A percentile compares a stretch with the other conserved stretches of the same genome.
phyloP scores from a whole-genome alignment of 2,113 vertebrate species.

The Pimephales promelas region DNA sequence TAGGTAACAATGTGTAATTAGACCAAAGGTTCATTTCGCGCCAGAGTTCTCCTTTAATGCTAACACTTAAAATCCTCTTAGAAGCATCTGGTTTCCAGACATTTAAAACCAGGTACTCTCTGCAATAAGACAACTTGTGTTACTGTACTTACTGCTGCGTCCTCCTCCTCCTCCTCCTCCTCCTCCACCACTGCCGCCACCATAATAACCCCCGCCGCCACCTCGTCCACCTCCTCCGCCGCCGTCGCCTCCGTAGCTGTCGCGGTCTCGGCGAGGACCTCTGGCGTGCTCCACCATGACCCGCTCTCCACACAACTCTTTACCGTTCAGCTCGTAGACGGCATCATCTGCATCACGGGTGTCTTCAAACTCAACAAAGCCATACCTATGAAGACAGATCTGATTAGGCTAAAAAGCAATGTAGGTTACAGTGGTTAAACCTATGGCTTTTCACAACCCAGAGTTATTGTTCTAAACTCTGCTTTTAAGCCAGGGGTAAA shows the following conservation, averaged over 20 bases:
- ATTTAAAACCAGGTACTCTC: neutral
- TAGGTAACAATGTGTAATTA: too few species aligned
- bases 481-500: too few species aligned
- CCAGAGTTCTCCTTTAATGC: too few species aligned
- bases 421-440: too few species aligned
- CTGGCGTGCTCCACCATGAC: slow-evolving; percentile 92
- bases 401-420: neutral
- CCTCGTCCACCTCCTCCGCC: neutral
- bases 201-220: slow-evolving; percentile 61
- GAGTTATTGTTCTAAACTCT: too few species aligned
- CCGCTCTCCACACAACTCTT: slow-evolving; percentile 91
- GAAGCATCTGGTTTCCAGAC: neutral
- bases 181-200: slow-evolving; percentile 78
- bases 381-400: slow-evolving; percentile 75
- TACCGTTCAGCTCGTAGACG: slow-evolving; percentile 93
- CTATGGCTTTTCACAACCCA: too few species aligned
- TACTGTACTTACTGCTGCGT: slow-evolving; percentile 3
- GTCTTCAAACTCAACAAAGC: slow-evolving; percentile 95
- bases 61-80: neutral
- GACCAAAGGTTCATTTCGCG: too few species aligned
- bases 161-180: neutral
- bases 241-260: slow-evolving; percentile 76
- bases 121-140: neutral
- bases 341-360: slow-evolving; percentile 92
- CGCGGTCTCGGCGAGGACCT: slow-evolving; percentile 87